These are phyloP conservation scores for Lingula anatina DNA, from an alignment of 2,888 invertebrate species.

Conservation along the genomic window DNA sequence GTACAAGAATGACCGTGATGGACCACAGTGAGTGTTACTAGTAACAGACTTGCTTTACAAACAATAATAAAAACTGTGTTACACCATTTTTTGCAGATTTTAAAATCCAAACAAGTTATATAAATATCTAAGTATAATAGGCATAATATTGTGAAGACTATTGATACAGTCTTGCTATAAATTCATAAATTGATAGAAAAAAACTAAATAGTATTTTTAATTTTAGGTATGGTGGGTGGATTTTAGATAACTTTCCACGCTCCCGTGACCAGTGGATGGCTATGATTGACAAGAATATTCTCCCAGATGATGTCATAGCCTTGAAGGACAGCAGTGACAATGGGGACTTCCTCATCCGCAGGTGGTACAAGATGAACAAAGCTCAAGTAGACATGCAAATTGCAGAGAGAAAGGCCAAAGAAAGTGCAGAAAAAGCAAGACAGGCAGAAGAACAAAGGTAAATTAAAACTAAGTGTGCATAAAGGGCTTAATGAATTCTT, in stretches of 20 bases:
- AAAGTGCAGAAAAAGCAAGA: constrained; percentile 24
- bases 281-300: constrained; percentile 40
- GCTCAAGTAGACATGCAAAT: constrained; percentile 33
- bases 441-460: constrained; percentile 38
- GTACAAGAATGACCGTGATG: constrained; percentile 28
- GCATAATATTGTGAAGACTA: too few species aligned
- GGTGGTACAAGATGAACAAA: constrained; percentile 38
- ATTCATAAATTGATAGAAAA: too few species aligned
- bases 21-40: constrained; percentile 36
- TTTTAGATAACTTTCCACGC: constrained; percentile 49
- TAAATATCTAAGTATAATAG: too few species aligned
- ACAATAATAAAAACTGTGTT: too few species aligned
- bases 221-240: constrained; percentile 49
- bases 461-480: too few species aligned
- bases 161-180: too few species aligned
- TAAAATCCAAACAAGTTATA: too few species aligned
- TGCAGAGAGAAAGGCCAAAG: constrained; percentile 23
- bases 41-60: background rate
- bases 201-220: too few species aligned
- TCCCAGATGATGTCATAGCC: constrained; percentile 48
- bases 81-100: too few species aligned
- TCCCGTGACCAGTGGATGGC: constrained; percentile 48
- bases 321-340: constrained; percentile 38
- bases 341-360: constrained; percentile 31
- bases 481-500: too few species aligned